Evolutionary conservation across 23 tunicate species (phyloP), one percentile per base, ranked within the genome.

Genomic region (Halocynthia aurantium): DNA sequence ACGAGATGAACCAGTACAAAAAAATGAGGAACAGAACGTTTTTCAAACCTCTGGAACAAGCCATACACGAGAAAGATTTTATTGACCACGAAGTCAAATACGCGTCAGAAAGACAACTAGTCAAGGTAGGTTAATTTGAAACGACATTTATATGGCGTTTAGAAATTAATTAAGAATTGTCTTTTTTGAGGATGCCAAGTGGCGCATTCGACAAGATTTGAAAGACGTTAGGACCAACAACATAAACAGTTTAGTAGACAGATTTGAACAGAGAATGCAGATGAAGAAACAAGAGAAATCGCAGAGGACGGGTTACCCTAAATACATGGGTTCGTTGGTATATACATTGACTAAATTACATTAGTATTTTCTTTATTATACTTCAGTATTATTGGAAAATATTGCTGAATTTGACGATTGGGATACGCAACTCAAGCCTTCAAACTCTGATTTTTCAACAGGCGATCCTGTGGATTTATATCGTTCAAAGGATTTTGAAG

Each of bases 1-100:
- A 88, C 77, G 95, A 88, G 64, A 88, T 88, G 95, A 86, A 88
- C 50, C 75, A 84, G 66, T 88, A 76, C 55, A 86, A 78, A 50
- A 88, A 83, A 73, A 82, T 86, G 50, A 62, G 95, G 18, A 61
- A 54, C 9, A 54, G 88, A 12, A 72, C 88, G 6, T 88, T 64
- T 60, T 85, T 88, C 84, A 66, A 65, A 51, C 87, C 87, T 55
- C 80, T 88, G 0, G 95, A 88, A 57, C 95, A 88, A 78, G 95
- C 95, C 7, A 84, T 88, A 19, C 95, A 81, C 7, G 95, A 88
- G 67, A 77, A 85, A 20, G 95, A 88, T 63, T 71, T 65, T 7
- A 78, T 18, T 52, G 88, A 88, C 64, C 95, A 88, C 51, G 88
- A 88, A 83, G 76, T 79, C 8, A 88, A 88, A 73, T 88, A 88